phyloP scores from a whole-genome alignment of 2,888 invertebrate species.

The Leptinotarsa haldemani region DNA sequence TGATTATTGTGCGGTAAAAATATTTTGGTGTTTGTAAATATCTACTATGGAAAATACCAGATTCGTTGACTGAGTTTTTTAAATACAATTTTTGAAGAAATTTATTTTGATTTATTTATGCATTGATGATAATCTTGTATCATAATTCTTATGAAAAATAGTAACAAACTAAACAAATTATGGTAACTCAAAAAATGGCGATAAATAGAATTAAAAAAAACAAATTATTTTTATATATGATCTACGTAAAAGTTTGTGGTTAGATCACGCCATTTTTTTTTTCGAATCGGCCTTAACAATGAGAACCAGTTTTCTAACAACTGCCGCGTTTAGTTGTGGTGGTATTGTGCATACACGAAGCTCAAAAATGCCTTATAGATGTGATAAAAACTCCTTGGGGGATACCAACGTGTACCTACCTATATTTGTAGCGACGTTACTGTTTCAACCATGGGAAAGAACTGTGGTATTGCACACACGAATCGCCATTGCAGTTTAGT shows the following conservation, averaged over 20 bases:
- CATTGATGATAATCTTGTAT: too few species aligned
- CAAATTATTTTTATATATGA: background rate
- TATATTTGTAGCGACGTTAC: background rate
- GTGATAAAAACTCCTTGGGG: slow-evolving; percentile 17
- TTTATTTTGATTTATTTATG: too few species aligned
- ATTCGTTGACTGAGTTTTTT: too few species aligned
- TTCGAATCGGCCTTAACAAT: background rate
- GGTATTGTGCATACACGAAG: slow-evolving; percentile 25
- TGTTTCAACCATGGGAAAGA: slow-evolving; percentile 15
- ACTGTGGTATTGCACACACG: background rate
- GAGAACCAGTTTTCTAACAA: slow-evolving; percentile 6
- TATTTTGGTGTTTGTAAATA: too few species aligned
- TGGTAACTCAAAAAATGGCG: background rate
- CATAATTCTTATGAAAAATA: too few species aligned
- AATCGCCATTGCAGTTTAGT: background rate
- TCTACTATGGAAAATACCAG: too few species aligned
- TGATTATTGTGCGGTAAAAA: too few species aligned
- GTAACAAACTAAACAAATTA: too few species aligned
- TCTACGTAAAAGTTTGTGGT: background rate
- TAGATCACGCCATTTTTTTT: slow-evolving; percentile 1
- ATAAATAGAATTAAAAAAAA: background rate
- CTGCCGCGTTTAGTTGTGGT: slow-evolving; percentile 22
- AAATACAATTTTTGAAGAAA: too few species aligned
- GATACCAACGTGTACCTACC: slow-evolving; percentile 6
- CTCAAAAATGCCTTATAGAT: slow-evolving; percentile 1